phyloP scores from a whole-genome alignment of 2,113 vertebrate species.

The Argyrosomus japonicus region DNA sequence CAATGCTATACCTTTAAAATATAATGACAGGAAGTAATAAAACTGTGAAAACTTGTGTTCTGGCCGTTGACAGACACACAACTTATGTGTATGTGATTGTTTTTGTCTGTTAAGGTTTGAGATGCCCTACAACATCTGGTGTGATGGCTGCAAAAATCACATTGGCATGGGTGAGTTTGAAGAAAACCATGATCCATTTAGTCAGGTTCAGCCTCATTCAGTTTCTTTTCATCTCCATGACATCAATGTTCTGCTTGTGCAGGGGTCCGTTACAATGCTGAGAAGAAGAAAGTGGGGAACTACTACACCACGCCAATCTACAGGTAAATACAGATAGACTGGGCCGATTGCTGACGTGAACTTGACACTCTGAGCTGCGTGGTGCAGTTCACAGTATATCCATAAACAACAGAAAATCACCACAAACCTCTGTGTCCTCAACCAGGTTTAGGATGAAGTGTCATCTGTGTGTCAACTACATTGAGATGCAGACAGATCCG shows the following conservation, averaged over 20 bases:
- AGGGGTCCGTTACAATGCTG: constrained; percentile 97
- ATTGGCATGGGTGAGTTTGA: constrained; percentile 93
- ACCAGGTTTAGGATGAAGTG: constrained; percentile 95
- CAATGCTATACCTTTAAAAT: not conserved
- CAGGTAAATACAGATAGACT: constrained; percentile 80
- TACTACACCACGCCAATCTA: constrained; percentile 97
- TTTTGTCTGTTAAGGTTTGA: constrained; percentile 86
- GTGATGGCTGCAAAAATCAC: constrained; percentile 95
- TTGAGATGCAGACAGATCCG: constrained; percentile 96
- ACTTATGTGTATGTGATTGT: not conserved
- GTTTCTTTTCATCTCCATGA: constrained; percentile 1
- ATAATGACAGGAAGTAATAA: not conserved
- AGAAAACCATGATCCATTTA: fast-evolving
- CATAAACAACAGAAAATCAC: not conserved
- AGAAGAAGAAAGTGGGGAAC: constrained; percentile 95
- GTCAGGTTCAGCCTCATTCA: not conserved
- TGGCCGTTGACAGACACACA: not conserved
- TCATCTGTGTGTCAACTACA: constrained; percentile 94
- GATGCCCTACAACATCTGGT: constrained; percentile 98
- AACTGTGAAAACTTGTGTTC: not conserved
- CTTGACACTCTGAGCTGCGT: not conserved
- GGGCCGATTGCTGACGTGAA: not conserved
- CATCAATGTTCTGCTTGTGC: not conserved
- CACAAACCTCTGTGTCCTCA: not conserved
- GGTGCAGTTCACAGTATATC: not conserved